These are phyloP conservation scores for Phataginus tricuspis DNA, from an alignment of 2,797 vertebrate species.

Conservation along the genomic window DNA sequence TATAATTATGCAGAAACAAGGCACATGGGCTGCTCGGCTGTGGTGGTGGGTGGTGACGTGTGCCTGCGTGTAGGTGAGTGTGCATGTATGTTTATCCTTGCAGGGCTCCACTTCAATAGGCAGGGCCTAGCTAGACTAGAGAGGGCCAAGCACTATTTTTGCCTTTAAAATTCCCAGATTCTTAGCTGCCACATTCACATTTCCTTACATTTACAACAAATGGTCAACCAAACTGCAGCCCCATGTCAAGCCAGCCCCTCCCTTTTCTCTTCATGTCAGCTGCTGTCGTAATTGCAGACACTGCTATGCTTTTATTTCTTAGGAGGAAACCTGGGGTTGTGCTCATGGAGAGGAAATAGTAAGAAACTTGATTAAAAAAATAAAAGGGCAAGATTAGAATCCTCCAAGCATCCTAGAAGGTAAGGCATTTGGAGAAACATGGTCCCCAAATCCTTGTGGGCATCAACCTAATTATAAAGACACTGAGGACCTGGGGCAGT, in stretches of 20 bases:
- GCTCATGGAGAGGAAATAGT: not conserved
- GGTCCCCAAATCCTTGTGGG: conserved; percentile 2
- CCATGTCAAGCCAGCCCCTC: not conserved
- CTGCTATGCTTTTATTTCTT: not conserved
- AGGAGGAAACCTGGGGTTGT: not conserved
- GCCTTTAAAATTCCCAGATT: not conserved
- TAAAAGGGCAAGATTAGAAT: not conserved
- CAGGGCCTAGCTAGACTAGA: not conserved
- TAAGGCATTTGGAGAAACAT: conserved; percentile 2
- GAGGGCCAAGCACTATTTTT: not conserved
- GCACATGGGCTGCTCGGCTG: not conserved
- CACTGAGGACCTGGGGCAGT: not conserved
- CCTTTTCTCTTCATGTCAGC: not conserved
- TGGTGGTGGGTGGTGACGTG: not conserved
- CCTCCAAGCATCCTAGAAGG: not conserved
- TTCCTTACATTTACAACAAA: not conserved
- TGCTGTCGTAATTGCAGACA: not conserved
- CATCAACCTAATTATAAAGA: conserved; percentile 50
- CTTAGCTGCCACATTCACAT: not conserved
- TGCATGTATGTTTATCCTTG: rapidly evolving
- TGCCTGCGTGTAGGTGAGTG: not conserved
- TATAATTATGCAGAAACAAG: not conserved
- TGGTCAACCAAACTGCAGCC: not conserved
- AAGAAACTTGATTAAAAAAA: not conserved
- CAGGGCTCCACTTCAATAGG: not conserved